Evolutionary conservation across 2,888 invertebrate species (phyloP), one percentile per base, ranked within the genome.

Genomic region (Leucophenga montana): DNA sequence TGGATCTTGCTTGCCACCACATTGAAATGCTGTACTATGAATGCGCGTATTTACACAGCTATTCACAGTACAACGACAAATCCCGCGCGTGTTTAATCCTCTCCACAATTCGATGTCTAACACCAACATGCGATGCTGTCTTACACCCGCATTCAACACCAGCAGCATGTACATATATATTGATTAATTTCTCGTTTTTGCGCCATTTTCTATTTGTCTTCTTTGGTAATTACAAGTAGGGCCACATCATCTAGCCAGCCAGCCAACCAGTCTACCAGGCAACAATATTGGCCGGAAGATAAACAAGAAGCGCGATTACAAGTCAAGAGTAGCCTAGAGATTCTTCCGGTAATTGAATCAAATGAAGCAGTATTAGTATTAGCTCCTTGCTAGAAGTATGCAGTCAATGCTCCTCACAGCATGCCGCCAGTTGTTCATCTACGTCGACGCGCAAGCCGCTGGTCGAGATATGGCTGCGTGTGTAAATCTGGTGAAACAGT

Each of bases 141-240:
- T 20, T 56, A 9, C 20, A 22, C 56, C 56, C 22, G 4, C 4
- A 22, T 56, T 13, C 11, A 18, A 39, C 46, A n/a, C 31, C 8
- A 9, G 44, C 13, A 31, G 9, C 31, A n/a, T 5, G 14, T 33
- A 57, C n/a, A 31, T n/a, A 33, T 68, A 70, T 68, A 70, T 82
- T 82, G 80, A 85, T 85, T 85, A 84, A 84, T 85, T 79, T 82
- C 84, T 85, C 84, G 82, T 86, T 86, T 85, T 85, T 84, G 78
- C 82, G 78, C 79, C 84, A 85, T 85, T 85, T 85, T 78, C 79
- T 85, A 86, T 86, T 86, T 86, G 83, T 85, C 84, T 84, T 85
- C 78, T 82, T 70, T 78, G 81, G 84, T 85, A 85, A 85, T 86
- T 85, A 85, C 84, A 77, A 84, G 82, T 70, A 72, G 69, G 27